A percentile compares a stretch with the other conserved stretches of the same genome.
These are phyloP conservation scores for Hemicordylus capensis DNA, from an alignment of 2,113 vertebrate genomes.

Conservation along the genomic window DNA sequence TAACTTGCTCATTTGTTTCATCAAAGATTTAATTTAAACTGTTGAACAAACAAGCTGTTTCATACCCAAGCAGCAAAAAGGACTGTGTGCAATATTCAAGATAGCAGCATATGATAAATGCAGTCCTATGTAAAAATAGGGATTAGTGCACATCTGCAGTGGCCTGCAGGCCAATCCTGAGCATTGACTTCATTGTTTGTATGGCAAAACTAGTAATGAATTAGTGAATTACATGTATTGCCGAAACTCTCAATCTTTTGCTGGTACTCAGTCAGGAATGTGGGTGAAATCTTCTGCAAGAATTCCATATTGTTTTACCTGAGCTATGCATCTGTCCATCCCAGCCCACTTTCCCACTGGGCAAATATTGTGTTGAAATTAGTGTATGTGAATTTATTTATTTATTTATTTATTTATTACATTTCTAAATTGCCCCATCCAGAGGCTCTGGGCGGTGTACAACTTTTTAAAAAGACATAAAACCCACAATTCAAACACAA, in stretches of 20 bases:
- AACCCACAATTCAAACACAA: too few relatives aligned
- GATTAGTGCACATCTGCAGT: conserved; percentile 50
- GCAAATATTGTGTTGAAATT: conserved; percentile 37
- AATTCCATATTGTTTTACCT: not conserved
- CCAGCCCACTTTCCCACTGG: not conserved
- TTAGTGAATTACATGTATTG: not conserved
- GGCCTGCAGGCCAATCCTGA: conserved; percentile 38
- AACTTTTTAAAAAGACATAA: too few relatives aligned
- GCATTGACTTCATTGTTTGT: not conserved
- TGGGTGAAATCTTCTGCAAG: not conserved
- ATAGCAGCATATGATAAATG: conserved; percentile 63
- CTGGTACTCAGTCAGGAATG: not conserved
- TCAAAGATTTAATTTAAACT: conserved; percentile 68
- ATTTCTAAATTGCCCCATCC: too few relatives aligned
- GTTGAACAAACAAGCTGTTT: conserved; percentile 69
- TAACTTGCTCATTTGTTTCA: conserved; percentile 63
- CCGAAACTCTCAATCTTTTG: not conserved
- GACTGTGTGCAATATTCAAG: conserved; percentile 54
- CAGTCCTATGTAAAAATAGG: conserved; percentile 56
- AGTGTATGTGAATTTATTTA: not conserved
- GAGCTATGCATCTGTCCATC: not conserved
- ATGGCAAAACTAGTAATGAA: not conserved
- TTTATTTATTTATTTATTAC: too few relatives aligned
- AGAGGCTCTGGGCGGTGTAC: too few relatives aligned
- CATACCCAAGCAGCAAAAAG: conserved; percentile 62